Conservation (phyloP, 2,888 invertebrate species). For the Auanema freiburgensis region DNA sequence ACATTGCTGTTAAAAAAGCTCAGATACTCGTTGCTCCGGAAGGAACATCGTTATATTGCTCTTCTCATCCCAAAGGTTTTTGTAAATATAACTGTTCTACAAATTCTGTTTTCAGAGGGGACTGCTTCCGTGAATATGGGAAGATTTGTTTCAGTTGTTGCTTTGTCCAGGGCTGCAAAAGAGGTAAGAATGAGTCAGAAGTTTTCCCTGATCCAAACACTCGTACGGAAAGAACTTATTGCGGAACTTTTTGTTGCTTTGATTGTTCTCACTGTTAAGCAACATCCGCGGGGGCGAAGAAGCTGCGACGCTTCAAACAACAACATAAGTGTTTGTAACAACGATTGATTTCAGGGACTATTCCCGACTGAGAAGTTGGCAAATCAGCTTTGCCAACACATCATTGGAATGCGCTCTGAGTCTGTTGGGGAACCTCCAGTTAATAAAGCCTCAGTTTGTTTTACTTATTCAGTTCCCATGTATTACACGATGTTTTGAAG, state of each 20-base stretch:
- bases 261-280: constrained; percentile 17
- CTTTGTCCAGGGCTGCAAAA: constrained; percentile 33
- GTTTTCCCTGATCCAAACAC: no score
- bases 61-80: constrained; percentile 54
- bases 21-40: constrained; percentile 42
- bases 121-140: constrained; percentile 46
- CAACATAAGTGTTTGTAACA: constrained; percentile 11
- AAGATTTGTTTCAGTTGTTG: constrained; percentile 54
- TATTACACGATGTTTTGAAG: background rate
- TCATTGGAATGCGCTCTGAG: constrained; percentile 55
- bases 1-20: constrained; percentile 47
- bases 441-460: no score
- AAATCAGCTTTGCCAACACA: constrained; percentile 58
- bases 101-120: constrained; percentile 22
- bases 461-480: no score
- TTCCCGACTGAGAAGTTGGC: constrained; percentile 55
- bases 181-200: background rate
- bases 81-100: background rate
- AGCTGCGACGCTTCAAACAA: constrained; percentile 12
- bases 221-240: no score
- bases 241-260: no score
- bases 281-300: constrained; percentile 13
- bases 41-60: constrained; percentile 40
- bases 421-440: constrained; percentile 40
- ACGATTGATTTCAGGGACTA: background rate